Evolutionary conservation across 2,113 vertebrate species (phyloP).

Genomic region (Zootoca vivipara): DNA sequence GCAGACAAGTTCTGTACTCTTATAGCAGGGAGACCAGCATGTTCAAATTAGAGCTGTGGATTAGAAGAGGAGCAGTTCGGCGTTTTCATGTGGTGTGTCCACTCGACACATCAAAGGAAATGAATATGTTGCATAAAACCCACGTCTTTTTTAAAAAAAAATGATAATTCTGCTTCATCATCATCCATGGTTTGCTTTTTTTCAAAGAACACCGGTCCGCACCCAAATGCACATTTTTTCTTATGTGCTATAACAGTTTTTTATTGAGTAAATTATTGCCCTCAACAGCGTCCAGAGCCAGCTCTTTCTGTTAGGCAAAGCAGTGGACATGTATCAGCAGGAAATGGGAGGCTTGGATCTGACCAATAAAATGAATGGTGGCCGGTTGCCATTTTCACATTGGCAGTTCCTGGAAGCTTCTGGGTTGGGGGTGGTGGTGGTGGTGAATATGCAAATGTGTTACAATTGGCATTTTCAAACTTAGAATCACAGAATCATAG

Average conservation of each 20-base stretch:
- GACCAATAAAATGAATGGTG: conserved; percentile 47
- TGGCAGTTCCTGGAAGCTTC: conserved; percentile 57
- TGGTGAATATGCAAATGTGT: conserved; percentile 58
- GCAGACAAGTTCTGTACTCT: neutral
- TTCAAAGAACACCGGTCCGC: neutral
- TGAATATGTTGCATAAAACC: neutral
- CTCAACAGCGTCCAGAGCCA: neutral
- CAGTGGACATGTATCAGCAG: conserved; percentile 66
- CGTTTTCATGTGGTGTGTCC: neutral
- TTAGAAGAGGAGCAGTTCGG: neutral
- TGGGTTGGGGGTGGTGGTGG: conserved; percentile 35
- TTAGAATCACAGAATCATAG: too few relatives aligned
- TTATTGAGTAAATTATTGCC: conserved; percentile 51
- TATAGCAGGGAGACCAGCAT: neutral
- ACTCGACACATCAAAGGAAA: neutral
- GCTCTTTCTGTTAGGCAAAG: conserved; percentile 54
- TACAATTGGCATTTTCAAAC: conserved; percentile 49
- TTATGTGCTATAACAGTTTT: conserved; percentile 43
- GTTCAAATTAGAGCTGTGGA: neutral
- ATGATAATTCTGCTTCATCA: neutral
- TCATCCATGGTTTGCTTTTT: neutral
- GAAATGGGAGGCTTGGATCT: conserved; percentile 64
- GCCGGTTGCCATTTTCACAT: conserved; percentile 54
- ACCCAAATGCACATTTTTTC: conserved; percentile 57
- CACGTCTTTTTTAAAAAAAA: neutral